A percentile compares a stretch with the other conserved stretches of the same genome.
These are phyloP conservation scores for Ailurus styani DNA, from an alignment of 2,113 vertebrate species.

Conservation along the genomic window DNA sequence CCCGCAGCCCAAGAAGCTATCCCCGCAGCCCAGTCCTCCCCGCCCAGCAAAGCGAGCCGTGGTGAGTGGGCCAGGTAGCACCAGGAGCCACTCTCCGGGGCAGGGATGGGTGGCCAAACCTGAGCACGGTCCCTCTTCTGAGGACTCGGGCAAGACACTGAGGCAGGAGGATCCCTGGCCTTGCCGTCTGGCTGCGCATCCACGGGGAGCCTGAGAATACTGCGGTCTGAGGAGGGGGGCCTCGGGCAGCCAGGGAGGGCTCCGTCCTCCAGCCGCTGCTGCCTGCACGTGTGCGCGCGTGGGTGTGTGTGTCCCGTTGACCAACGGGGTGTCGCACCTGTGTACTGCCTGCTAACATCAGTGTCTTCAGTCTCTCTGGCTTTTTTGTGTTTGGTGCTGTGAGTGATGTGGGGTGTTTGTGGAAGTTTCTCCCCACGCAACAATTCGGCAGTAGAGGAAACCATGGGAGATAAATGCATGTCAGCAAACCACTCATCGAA, in stretches of 20 bases:
- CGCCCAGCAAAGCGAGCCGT: constrained; percentile 91
- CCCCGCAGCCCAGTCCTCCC: constrained; percentile 93
- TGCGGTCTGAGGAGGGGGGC: neutral
- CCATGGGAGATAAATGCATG: accelerated
- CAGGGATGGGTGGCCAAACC: accelerated
- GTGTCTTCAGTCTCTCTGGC: neutral
- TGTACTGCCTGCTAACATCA: neutral
- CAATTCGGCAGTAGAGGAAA: neutral
- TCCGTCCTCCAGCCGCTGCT: neutral
- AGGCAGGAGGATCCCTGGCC: accelerated
- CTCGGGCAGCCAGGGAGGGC: neutral
- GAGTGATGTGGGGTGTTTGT: neutral
- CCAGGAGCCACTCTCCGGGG: neutral
- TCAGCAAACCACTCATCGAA: accelerated
- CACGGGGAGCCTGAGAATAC: accelerated
- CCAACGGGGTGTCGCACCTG: accelerated
- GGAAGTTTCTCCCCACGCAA: neutral
- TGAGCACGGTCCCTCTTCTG: accelerated
- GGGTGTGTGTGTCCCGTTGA: neutral
- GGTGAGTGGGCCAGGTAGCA: constrained; percentile 79
- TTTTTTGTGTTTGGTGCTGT: neutral
- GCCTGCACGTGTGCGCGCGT: accelerated
- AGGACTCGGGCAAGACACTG: accelerated
- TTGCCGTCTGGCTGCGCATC: accelerated
- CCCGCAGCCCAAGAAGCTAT: constrained; percentile 90